These are phyloP conservation scores for Drosophila bifasciata DNA, from an alignment of 1,140 invertebrate species.

Conservation along the genomic window DNA sequence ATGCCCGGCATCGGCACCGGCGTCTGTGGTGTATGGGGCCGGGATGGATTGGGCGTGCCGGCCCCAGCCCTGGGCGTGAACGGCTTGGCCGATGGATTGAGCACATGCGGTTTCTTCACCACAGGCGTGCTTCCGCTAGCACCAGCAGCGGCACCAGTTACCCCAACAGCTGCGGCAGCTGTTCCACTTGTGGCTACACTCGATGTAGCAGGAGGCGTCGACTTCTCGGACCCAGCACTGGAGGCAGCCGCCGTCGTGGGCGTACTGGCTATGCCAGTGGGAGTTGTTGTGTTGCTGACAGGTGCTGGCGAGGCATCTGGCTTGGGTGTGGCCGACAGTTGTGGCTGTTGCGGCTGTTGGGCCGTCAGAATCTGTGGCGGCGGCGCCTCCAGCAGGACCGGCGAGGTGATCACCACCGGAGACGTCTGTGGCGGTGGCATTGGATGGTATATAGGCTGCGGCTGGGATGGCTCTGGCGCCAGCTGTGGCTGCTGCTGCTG, in stretches of 20 bases:
- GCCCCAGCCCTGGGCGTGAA: constrained; percentile 91
- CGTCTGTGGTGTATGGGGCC: constrained; percentile 94
- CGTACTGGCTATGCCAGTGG: constrained; percentile 65
- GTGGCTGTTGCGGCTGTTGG: constrained; percentile 41
- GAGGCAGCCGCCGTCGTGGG: constrained; percentile 48
- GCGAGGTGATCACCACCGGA: constrained; percentile 60
- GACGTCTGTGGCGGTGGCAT: constrained; percentile 75
- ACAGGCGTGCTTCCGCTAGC: constrained; percentile 84
- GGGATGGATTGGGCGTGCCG: constrained; percentile 86
- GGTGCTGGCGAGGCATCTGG: constrained; percentile 56
- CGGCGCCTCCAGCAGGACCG: constrained; percentile 61
- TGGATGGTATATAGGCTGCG: constrained; percentile 64
- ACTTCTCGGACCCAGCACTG: constrained; percentile 44
- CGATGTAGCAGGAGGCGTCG: constrained; percentile 55
- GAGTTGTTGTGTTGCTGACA: constrained; percentile 63
- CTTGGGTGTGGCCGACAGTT: constrained; percentile 58
- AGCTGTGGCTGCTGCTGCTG: constrained; percentile 50
- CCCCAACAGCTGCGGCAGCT: constrained; percentile 48
- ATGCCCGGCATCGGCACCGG: constrained; percentile 86
- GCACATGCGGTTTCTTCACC: constrained; percentile 84
- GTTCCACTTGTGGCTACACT: constrained; percentile 25
- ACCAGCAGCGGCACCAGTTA: constrained; percentile 48
- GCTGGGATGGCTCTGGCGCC: constrained; percentile 44
- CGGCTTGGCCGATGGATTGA: constrained; percentile 93
- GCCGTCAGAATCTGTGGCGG: constrained; percentile 65